Evolutionary conservation across 2,888 invertebrate genomes (phyloP), one percentile per base, ranked within the genome.

Genomic region (Ashinkailepas kermadecensis): DNA sequence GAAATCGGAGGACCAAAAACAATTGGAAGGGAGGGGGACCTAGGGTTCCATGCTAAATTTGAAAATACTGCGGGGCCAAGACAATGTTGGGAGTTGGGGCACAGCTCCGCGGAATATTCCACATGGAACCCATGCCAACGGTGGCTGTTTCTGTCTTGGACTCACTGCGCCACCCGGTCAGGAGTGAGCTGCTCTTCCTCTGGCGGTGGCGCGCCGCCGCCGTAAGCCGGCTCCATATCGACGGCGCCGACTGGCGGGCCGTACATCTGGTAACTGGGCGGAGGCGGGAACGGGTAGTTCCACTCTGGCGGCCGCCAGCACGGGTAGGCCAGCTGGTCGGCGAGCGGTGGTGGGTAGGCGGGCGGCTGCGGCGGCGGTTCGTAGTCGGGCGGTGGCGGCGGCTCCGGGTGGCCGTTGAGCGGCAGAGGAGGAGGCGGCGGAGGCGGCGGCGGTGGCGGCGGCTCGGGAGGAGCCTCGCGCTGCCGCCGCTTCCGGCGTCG

Each of bases 341-440:
- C 67, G 0, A 8, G 54, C 58, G 78, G 78, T 58, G 58, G 78
- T n/a, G 78, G 57, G 78, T 21, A 78, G 54, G 18, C 39, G 9
- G 74, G 58, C 58, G 23, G 58, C 23, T 4, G 78, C 58, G 58
- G 78, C 78, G 78, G 39, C 59, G 59, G 59, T 7, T 59, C 59
- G 59, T 59, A 59, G 12, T 15, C 59, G 2, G 59, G 57, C 57
- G 58, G 78, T n/a, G 57, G n/a, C 78, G 78, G 78, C 58, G 58
- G 58, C 23, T n/a, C 57, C 86, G 39, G 81, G 67, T 21, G 81
- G 82, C 56, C 58, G 81, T 23, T 80, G 82, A 56, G 82, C 25
- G 81, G 56, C 39, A 39, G 39, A 39, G 39, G 39, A 39, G 39
- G 39, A 1, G 39, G 39, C 70, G 39, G 39, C 39, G 39, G 39